Percentiles rank a stretch among this genome's conserved stretches.
Evolutionary conservation across 1,140 invertebrate genomes (phyloP).

Genomic region (Neoseiulus cucumeris): DNA sequence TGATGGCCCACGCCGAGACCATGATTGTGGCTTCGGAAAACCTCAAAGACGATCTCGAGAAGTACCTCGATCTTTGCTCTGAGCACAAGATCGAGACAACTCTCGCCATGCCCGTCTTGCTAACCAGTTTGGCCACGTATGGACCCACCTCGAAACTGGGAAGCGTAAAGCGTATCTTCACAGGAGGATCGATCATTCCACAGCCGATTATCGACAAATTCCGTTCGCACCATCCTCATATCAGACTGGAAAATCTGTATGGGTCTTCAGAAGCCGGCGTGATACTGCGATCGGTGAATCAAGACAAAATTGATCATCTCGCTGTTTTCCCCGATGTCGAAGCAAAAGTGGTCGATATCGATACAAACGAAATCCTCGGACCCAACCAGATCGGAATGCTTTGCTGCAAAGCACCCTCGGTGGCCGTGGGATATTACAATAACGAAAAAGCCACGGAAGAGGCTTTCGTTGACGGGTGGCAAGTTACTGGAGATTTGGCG

Average conservation of each 20-base stretch:
- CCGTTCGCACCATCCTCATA: background rate
- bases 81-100: background rate
- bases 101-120: too few relatives aligned
- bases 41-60: background rate
- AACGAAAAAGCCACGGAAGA: background rate
- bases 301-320: background rate
- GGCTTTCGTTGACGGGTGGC: background rate
- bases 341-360: slow-evolving; percentile 11
- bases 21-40: background rate
- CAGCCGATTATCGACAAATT: background rate
- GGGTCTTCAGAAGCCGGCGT: background rate
- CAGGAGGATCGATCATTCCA: background rate
- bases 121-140: background rate
- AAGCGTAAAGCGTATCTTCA: background rate
- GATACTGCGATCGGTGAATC: background rate
- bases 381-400: slow-evolving; percentile 10
- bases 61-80: background rate
- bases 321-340: background rate
- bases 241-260: background rate
- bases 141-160: background rate
- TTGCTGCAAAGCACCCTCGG: background rate
- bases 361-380: slow-evolving; percentile 4
- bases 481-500: slow-evolving; percentile 45
- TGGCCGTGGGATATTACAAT: background rate
- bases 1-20: background rate